phyloP scores from a whole-genome alignment of 2,113 vertebrate genomes.

The Sinocyclocheilus anophthalmus region DNA sequence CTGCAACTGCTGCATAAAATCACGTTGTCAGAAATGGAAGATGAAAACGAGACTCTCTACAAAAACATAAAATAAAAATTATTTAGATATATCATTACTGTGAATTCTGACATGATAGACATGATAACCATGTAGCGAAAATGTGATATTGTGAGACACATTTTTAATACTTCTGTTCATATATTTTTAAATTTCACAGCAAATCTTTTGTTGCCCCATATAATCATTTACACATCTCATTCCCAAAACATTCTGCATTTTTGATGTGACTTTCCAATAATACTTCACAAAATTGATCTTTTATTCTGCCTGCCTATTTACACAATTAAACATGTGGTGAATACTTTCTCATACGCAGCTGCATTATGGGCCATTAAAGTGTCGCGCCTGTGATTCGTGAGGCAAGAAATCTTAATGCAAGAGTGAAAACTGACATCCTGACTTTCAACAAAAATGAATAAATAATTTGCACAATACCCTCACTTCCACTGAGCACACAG shows the following conservation, averaged over 20 bases:
- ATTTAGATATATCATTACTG: neutral
- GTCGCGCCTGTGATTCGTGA: neutral
- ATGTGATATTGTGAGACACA: neutral
- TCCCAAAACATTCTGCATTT: neutral
- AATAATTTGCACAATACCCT: neutral
- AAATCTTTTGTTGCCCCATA: neutral
- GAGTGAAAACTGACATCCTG: neutral
- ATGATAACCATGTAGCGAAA: neutral
- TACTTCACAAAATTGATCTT: neutral
- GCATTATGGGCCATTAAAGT: neutral
- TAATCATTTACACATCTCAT: neutral
- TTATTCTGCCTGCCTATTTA: neutral
- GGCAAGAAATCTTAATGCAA: neutral
- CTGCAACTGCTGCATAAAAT: too few species aligned
- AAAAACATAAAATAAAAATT: neutral
- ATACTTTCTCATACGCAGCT: neutral
- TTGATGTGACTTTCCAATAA: neutral
- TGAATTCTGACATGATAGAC: neutral
- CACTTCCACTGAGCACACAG: neutral
- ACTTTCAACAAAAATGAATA: neutral
- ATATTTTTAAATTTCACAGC: neutral
- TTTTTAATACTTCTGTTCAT: neutral
- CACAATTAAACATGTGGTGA: neutral
- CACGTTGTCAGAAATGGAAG: neutral
- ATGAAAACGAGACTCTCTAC: neutral